A percentile compares a stretch with the other conserved stretches of the same genome.
These are phyloP conservation scores for Pyralis farinalis DNA, from an alignment of 2,888 invertebrate genomes.

Conservation along the genomic window DNA sequence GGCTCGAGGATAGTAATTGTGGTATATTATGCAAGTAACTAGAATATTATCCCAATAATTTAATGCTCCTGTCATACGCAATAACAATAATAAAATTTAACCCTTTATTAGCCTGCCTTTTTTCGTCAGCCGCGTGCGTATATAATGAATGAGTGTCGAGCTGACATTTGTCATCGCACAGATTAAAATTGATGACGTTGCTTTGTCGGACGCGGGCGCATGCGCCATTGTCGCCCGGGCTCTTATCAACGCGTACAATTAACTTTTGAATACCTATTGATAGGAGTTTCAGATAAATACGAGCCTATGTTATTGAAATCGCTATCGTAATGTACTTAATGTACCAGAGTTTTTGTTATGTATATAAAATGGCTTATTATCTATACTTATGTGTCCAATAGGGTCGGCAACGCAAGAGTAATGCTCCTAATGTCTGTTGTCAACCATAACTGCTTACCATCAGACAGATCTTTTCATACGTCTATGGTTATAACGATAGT, in stretches of 20 bases:
- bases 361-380: too few relatives aligned
- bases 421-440: too few relatives aligned
- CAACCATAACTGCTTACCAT: too few relatives aligned
- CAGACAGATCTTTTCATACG: too few relatives aligned
- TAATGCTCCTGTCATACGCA: slow-evolving; percentile 55
- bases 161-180: slow-evolving; percentile 78
- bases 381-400: too few relatives aligned
- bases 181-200: slow-evolving; percentile 80
- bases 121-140: slow-evolving; percentile 58
- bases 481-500: too few relatives aligned
- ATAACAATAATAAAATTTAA: slow-evolving; percentile 63
- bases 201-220: slow-evolving; percentile 61
- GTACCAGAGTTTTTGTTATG: too few relatives aligned
- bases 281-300: slow-evolving; percentile 17
- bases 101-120: slow-evolving; percentile 72
- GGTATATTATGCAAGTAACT: too few relatives aligned
- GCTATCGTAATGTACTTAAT: too few relatives aligned
- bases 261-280: slow-evolving; percentile 40
- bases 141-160: slow-evolving; percentile 74
- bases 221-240: slow-evolving; percentile 50
- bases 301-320: too few relatives aligned
- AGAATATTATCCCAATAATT: slow-evolving; percentile 27
- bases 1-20: too few relatives aligned
- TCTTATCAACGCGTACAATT: slow-evolving; percentile 51
- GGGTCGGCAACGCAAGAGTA: too few relatives aligned